phyloP scores from a whole-genome alignment of 2,888 invertebrate genomes.

The Linyphia triangularis region DNA sequence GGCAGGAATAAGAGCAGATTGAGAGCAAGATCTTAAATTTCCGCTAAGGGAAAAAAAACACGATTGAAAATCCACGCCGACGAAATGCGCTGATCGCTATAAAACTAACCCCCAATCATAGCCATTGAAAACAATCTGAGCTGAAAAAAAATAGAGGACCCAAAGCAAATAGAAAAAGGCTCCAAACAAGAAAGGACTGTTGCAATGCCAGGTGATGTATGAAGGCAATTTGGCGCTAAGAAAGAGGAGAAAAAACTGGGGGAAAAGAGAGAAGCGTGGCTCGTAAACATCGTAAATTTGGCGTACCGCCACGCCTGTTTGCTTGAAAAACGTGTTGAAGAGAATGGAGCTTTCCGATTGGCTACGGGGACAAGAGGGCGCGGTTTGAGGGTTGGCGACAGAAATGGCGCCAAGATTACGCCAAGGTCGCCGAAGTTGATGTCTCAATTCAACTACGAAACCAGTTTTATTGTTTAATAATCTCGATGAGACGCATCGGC shows the following conservation, averaged over 20 bases:
- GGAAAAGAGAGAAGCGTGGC: constrained; percentile 16
- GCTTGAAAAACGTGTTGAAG: constrained; percentile 45
- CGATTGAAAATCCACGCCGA: background rate
- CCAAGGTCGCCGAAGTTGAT: constrained; percentile 46
- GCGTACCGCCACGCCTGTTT: constrained; percentile 71
- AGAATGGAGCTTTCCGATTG: constrained; percentile 26
- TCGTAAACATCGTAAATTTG: constrained; percentile 68
- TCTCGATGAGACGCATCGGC: constrained; percentile 9
- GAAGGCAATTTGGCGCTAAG: constrained; percentile 58
- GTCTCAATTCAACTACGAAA: constrained; percentile 57
- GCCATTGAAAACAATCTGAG: background rate
- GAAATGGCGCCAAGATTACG: constrained; percentile 7
- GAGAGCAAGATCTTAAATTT: no score
- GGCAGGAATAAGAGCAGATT: no score
- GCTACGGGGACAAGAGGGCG: constrained; percentile 25
- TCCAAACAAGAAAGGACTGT: background rate
- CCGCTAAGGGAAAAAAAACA: background rate
- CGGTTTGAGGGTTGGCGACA: constrained; percentile 28
- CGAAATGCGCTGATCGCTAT: background rate
- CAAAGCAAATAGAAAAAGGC: constrained; percentile 16
- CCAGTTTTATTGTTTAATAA: constrained; percentile 57
- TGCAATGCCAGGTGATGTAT: constrained; percentile 41
- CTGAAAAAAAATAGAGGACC: background rate
- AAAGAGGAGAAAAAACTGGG: constrained; percentile 17
- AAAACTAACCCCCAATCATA: background rate